phyloP scores from a whole-genome alignment of 92 coral and sea anemone species.

The Epizoanthus rinbou region DNA sequence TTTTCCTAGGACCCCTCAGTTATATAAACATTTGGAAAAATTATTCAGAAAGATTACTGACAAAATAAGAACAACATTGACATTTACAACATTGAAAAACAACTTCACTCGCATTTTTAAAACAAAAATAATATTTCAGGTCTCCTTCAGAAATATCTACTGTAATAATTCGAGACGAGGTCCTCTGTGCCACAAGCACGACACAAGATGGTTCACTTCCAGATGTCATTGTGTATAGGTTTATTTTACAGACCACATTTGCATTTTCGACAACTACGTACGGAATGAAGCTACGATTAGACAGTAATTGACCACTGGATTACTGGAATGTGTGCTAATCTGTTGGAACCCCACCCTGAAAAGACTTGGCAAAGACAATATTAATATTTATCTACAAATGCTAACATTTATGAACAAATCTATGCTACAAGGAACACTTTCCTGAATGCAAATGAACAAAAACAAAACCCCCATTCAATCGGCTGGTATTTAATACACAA shows the following conservation, averaged over 20 bases:
- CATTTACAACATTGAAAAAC: background rate
- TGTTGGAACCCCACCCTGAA: constrained; percentile 35
- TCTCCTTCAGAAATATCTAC: too few relatives aligned
- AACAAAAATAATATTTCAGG: background rate
- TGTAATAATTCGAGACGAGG: too few relatives aligned
- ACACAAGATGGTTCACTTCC: too few relatives aligned
- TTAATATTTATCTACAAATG: constrained; percentile 31
- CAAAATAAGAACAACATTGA: background rate
- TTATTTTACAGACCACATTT: too few relatives aligned
- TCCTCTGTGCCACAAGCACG: too few relatives aligned
- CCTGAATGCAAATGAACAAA: constrained; percentile 24
- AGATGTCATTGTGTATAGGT: too few relatives aligned
- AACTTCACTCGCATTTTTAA: background rate
- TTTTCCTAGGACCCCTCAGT: too few relatives aligned
- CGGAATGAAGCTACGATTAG: constrained; percentile 21
- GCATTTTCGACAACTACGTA: background rate
- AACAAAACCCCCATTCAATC: background rate
- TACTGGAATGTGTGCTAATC: constrained; percentile 36
- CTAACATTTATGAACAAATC: constrained; percentile 16
- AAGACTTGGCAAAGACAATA: constrained; percentile 20
- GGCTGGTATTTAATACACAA: background rate
- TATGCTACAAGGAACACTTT: background rate
- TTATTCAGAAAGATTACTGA: constrained; percentile 15
- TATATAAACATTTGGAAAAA: background rate
- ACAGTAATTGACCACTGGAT: constrained; percentile 19